A percentile compares a stretch with the other conserved stretches of the same genome.
Evolutionary conservation across 2,888 invertebrate genomes (phyloP).

Genomic region (Rapana venosa): DNA sequence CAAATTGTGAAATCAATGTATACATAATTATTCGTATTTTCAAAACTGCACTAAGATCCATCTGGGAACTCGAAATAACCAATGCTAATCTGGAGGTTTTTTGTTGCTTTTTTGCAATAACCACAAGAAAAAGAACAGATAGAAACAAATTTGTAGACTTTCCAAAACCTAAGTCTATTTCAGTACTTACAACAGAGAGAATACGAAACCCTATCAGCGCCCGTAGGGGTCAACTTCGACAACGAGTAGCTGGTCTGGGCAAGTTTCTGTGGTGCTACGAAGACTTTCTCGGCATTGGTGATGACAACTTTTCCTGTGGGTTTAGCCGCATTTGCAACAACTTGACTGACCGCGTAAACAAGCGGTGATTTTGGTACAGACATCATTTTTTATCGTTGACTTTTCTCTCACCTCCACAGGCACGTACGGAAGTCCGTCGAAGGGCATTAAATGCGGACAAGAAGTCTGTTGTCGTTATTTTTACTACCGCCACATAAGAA

Average conservation of each 20-base stretch:
- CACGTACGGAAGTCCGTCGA: slow-evolving; percentile 35
- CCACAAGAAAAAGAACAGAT: not conserved
- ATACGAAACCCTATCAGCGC: slow-evolving; percentile 44
- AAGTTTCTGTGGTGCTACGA: slow-evolving; percentile 47
- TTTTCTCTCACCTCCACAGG: slow-evolving; percentile 40
- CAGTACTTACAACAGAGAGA: slow-evolving; percentile 46
- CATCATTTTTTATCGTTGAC: slow-evolving; percentile 55
- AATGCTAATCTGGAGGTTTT: not conserved
- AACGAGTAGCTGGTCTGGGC: slow-evolving; percentile 49
- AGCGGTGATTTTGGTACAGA: slow-evolving; percentile 59
- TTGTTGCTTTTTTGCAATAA: too few species aligned
- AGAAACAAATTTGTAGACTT: not conserved
- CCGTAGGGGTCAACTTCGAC: slow-evolving; percentile 43
- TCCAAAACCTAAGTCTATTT: not conserved
- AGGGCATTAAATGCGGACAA: slow-evolving; percentile 33
- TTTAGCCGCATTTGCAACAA: slow-evolving; percentile 58
- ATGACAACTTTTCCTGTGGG: slow-evolving; percentile 56
- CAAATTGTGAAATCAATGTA: too few species aligned
- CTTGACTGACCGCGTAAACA: slow-evolving; percentile 61
- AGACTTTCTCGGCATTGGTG: slow-evolving; percentile 51
- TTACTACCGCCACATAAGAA: not conserved
- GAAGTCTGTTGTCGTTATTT: slow-evolving; percentile 23
- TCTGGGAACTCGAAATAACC: not conserved
- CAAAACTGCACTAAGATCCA: not conserved
- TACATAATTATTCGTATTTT: not conserved